These are phyloP conservation scores for Microplitis mediator DNA, from an alignment of 1,140 invertebrate genomes.

Conservation along the genomic window DNA sequence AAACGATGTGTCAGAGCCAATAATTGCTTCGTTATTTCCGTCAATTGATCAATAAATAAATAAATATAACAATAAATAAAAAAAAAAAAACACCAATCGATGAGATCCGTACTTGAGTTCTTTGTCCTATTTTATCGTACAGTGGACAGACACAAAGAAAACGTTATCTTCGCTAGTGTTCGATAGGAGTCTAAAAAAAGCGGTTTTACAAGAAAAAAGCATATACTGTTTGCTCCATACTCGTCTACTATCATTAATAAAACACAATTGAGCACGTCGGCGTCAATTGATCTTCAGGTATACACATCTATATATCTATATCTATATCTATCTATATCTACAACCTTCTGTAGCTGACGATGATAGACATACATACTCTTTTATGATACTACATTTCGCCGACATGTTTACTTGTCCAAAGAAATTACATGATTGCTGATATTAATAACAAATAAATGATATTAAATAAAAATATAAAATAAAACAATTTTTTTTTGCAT, in stretches of 20 bases:
- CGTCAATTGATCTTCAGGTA: constrained; percentile 45
- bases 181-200: constrained; percentile 45
- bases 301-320: neutral
- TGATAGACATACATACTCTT: constrained; percentile 8
- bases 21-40: neutral
- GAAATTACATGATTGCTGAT: constrained; percentile 23
- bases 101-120: neutral
- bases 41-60: neutral
- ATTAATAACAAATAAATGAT: constrained; percentile 27
- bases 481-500: constrained; percentile 21
- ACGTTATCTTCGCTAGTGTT: constrained; percentile 21
- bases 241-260: constrained; percentile 49
- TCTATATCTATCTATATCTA: neutral
- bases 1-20: neutral
- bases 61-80: neutral
- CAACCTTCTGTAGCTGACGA: constrained; percentile 30
- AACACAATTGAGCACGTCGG: constrained; percentile 43
- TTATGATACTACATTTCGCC: constrained; percentile 26
- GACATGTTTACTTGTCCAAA: constrained; percentile 21
- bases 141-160: constrained; percentile 5
- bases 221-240: constrained; percentile 38
- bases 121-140: neutral
- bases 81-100: neutral
- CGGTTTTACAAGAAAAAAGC: constrained; percentile 25
- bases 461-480: no score